Base-by-base conservation (phyloP, 2,113 vertebrate species). In the Phodopus roborovskii region DNA sequence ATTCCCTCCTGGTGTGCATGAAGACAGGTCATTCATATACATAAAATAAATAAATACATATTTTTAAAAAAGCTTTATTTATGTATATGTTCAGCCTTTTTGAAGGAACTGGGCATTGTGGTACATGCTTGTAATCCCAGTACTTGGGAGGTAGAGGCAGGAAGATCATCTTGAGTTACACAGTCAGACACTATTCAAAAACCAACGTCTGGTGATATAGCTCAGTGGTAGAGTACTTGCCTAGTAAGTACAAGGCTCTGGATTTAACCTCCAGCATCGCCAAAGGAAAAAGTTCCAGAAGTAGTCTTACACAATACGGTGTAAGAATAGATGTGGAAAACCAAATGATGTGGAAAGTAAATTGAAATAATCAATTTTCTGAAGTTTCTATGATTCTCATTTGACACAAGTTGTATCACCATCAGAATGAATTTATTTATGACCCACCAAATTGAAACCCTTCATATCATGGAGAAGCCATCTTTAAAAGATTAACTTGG, bases 391-490 rank as follows among this genome's bases (percentile, higher is more conserved):
- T 22, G 50, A 22, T 81, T 58, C 22, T 62, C 42, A 7, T 42
- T 87, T 83, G 64, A 81, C 7, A 58, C 16, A 10, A 78, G 62
- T 71, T 71, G 2, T 79, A 74, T 11, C 33, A 62, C 9, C 19
- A 79, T 56, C 53, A 92, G 30, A 19, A 75, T 81, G 9, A 85
- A 74, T 93, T 71, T 70, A 85, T 90, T 94, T 88, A 78, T 33
- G 36, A 84, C 64, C 16, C 62, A 71, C 77, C 70, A 78, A 26
- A 28, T 53, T 92, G 20, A 92, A 94, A 50, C 53, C 33, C 19
- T 75, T 87, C 4, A 50, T 75, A 71, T 50, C 13, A 89, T 33
- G 36, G 75, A 90, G 64, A 90, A 66, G n/a, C 3, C 30, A 28
- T 53, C 28, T 77, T 96, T 53, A 53, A 64, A 64, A 79, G 45